Conservation (phyloP, 92 coral and sea anemone species). For the Muricea muricata region DNA sequence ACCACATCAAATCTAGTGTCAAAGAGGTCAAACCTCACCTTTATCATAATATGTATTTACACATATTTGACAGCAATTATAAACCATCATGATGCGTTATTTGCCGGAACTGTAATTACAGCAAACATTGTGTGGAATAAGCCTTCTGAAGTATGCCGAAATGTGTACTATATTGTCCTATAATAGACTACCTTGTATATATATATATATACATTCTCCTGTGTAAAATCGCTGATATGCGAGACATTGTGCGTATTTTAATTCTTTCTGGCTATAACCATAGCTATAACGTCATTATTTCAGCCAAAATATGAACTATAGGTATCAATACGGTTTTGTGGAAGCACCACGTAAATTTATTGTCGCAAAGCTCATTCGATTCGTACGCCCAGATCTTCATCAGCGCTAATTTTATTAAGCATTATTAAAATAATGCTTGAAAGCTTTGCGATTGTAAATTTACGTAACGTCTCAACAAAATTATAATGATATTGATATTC, state of each 20-base stretch:
- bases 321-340: too few relatives aligned
- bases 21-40: slow-evolving; percentile 1
- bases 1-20: not conserved
- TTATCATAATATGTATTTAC: not conserved
- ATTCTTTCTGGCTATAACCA: not conserved
- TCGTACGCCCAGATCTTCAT: too few relatives aligned
- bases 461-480: too few relatives aligned
- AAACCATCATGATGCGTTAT: not conserved
- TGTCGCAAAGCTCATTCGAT: too few relatives aligned
- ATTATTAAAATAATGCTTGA: too few relatives aligned
- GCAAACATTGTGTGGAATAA: slow-evolving; percentile 13
- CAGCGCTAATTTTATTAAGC: too few relatives aligned
- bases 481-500: too few relatives aligned
- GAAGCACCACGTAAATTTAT: too few relatives aligned
- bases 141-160: slow-evolving; percentile 21
- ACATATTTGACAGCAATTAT: not conserved
- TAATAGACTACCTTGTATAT: not conserved
- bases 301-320: not conserved
- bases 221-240: not conserved
- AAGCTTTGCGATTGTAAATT: too few relatives aligned
- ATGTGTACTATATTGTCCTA: not conserved
- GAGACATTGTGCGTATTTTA: not conserved
- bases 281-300: not conserved
- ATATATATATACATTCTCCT: not conserved
- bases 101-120: slow-evolving; percentile 19